A percentile compares a stretch with the other conserved stretches of the same genome.
Evolutionary conservation across 2,888 invertebrate species (phyloP).

Genomic region (Hydroisotoma schaefferi): DNA sequence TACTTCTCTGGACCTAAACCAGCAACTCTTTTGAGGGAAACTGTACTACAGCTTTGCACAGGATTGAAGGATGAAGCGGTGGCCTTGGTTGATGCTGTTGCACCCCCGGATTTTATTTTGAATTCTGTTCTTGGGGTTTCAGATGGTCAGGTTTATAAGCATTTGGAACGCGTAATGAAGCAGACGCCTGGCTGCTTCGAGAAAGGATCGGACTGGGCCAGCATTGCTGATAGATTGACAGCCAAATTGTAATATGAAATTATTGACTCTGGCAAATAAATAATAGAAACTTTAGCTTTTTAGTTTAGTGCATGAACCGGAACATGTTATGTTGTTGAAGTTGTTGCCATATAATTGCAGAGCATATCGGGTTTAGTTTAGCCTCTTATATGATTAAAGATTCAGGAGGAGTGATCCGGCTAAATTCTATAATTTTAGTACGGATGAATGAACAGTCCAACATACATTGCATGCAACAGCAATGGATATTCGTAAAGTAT

Average conservation of each 20-base stretch:
- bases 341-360: too few relatives aligned
- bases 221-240: slow-evolving; percentile 50
- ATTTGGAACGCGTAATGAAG: slow-evolving; percentile 64
- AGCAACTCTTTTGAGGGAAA: slow-evolving; percentile 62
- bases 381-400: too few relatives aligned
- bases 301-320: too few relatives aligned
- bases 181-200: slow-evolving; percentile 64
- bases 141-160: slow-evolving; percentile 78
- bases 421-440: too few relatives aligned
- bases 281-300: too few relatives aligned
- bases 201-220: slow-evolving; percentile 73
- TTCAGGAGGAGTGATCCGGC: too few relatives aligned
- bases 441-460: too few relatives aligned
- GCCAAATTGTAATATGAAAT: slow-evolving; percentile 1
- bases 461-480: too few relatives aligned
- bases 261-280: too few relatives aligned
- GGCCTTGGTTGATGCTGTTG: slow-evolving; percentile 74
- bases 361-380: too few relatives aligned
- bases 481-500: too few relatives aligned
- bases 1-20: slow-evolving; percentile 59
- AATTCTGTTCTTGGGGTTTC: slow-evolving; percentile 80
- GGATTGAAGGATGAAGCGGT: slow-evolving; percentile 70
- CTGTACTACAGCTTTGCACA: slow-evolving; percentile 65
- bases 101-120: slow-evolving; percentile 71
- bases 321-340: too few relatives aligned